phyloP scores from a whole-genome alignment of 1,140 invertebrate species.

The Centruroides vittatus region DNA sequence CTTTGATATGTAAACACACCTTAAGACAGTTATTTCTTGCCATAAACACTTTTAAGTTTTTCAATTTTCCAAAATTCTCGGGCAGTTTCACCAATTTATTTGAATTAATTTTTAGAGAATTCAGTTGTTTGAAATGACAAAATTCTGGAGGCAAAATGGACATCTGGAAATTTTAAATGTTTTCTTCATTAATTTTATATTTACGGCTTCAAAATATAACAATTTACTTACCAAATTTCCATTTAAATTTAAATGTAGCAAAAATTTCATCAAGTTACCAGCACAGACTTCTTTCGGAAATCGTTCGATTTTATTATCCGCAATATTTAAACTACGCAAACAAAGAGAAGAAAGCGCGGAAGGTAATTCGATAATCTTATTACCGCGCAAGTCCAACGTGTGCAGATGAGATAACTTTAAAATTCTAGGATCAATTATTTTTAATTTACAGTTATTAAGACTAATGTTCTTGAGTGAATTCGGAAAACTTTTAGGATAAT shows the following conservation, averaged over 20 bases:
- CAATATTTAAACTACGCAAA: slow-evolving; percentile 3
- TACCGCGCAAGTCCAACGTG: slow-evolving; percentile 7
- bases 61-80: slow-evolving; percentile 9
- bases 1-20: neutral
- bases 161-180: slow-evolving; percentile 1
- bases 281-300: slow-evolving; percentile 3
- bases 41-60: slow-evolving; percentile 9
- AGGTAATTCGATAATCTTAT: slow-evolving; percentile 8
- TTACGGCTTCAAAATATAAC: neutral
- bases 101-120: slow-evolving; percentile 3
- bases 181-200: neutral
- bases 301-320: slow-evolving; percentile 9
- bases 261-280: slow-evolving; percentile 1
- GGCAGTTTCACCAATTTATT: slow-evolving; percentile 4
- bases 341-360: neutral
- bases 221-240: slow-evolving; percentile 4
- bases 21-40: slow-evolving; percentile 11
- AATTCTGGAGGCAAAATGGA: slow-evolving; percentile 6
- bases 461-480: slow-evolving; percentile 6
- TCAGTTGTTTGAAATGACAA: slow-evolving; percentile 9
- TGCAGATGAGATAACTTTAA: slow-evolving; percentile 3
- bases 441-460: neutral
- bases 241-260: slow-evolving; percentile 6
- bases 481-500: slow-evolving; percentile 8
- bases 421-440: slow-evolving; percentile 4